These are phyloP conservation scores for Agapostemon virescens DNA, from an alignment of 2,888 invertebrate genomes.

Conservation along the genomic window DNA sequence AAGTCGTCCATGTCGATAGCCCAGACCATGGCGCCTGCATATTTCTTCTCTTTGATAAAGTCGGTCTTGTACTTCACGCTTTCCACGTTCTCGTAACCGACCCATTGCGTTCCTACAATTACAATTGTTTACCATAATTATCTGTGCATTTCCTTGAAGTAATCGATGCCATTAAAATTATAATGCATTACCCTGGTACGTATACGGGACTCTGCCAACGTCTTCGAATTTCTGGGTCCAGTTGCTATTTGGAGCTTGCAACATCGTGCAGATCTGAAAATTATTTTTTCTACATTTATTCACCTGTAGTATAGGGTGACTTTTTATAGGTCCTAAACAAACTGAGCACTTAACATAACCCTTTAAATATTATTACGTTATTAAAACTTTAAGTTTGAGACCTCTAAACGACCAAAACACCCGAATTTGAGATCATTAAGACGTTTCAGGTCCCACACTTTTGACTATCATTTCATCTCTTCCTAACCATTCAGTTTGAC, in stretches of 20 bases:
- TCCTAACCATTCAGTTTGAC: no score
- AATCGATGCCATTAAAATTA: not conserved
- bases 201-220: conserved; percentile 90
- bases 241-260: conserved; percentile 85
- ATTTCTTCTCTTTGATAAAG: conserved; percentile 90
- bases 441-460: no score
- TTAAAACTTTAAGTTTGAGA: not conserved
- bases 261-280: conserved; percentile 88
- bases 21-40: conserved; percentile 95
- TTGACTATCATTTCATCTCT: no score
- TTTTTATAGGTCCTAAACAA: no score
- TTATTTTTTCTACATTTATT: not conserved
- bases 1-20: conserved; percentile 97
- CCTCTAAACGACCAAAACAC: no score
- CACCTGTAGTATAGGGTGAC: not conserved
- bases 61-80: conserved; percentile 95
- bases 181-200: conserved; percentile 86
- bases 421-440: no score
- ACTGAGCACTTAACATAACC: no score
- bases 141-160: not conserved
- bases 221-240: conserved; percentile 94
- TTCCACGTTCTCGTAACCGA: conserved; percentile 91
- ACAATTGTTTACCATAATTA: not conserved
- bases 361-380: no score
- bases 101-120: conserved; percentile 88